Evolutionary conservation across 2,113 vertebrate species (phyloP), one percentile per base, ranked within the genome.

Genomic region (Albula goreensis): DNA sequence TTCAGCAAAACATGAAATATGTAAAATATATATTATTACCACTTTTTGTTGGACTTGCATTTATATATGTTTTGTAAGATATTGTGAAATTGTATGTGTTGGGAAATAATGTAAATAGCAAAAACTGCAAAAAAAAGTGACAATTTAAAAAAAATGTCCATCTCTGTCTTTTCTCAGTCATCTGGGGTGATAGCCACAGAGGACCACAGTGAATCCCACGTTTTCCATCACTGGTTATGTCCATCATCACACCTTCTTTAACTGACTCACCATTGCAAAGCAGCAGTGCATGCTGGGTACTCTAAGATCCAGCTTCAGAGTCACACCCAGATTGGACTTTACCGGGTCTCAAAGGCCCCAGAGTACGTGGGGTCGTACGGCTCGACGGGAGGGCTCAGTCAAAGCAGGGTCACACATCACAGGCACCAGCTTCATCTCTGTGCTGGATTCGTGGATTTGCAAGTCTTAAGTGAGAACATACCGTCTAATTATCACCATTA

Each of bases 401-500:
- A 63, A 51, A 85, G 56, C 41, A 41, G 31, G 31, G 31, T 41
- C 31, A 41, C 15, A 56, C 77, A 49, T 85, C 19, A 85, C 9
- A 31, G 17, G 48, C 31, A n/a, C 17, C 17, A 25, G 56, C 53
- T 81, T 63, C n/a, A 22, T 25, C 31, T 66, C 31, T 85, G 78
- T 50, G 31, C 56, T 10, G 10, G 53, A 13, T 80, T 79, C 22
- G 15, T 19, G 9, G 48, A 81, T 81, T 50, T 25, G 51, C 53
- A 70, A 78, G 57, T 50, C 78, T 81, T 50, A 48, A 81, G 78
- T 9, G 11, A 12, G 13, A n/a, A 51, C 12, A 31, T 57, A 49
- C 48, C 17, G 22, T 80, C 41, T 50, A 85, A 80, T 80, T 80
- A 85, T 53, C 74, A 60, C 25, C 50, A 17, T 80, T 80, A 22